Percentiles rank a stretch among this genome's conserved stretches.
Evolutionary conservation across 2,888 invertebrate genomes (phyloP).

Genomic region (Tuberolachnus salignus): DNA sequence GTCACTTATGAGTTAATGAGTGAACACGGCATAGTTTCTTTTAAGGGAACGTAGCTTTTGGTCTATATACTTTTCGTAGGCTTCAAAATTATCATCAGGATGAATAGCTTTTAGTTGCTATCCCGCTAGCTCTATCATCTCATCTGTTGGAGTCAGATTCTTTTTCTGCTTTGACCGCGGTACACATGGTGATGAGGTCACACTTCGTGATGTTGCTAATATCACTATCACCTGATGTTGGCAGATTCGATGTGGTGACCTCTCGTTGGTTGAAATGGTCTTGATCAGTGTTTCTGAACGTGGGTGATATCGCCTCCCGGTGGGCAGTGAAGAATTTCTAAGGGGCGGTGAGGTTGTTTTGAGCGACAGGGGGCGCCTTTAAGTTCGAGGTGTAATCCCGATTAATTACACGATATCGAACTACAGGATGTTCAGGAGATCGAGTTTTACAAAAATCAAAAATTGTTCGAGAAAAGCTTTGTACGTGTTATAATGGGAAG

Average conservation of each 20-base stretch:
- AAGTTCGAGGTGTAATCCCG: constrained; percentile 21
- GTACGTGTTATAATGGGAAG: constrained; percentile 23
- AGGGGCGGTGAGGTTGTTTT: too few relatives aligned
- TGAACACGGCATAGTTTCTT: neutral
- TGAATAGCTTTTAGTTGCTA: too few relatives aligned
- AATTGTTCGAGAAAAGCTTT: constrained; percentile 36
- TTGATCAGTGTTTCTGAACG: constrained; percentile 21
- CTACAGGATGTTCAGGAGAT: constrained; percentile 20
- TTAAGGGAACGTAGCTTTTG: constrained; percentile 28
- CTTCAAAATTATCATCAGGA: constrained; percentile 19
- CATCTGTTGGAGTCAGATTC: constrained; percentile 28
- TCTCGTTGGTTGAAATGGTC: constrained; percentile 10
- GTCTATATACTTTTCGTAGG: constrained; percentile 27
- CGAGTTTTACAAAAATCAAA: constrained; percentile 33
- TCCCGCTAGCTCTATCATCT: constrained; percentile 19
- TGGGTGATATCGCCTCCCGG: too few relatives aligned
- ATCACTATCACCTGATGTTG: constrained; percentile 24
- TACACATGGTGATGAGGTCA: constrained; percentile 4
- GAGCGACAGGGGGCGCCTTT: too few relatives aligned
- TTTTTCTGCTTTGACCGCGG: constrained; percentile 24
- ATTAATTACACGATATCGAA: constrained; percentile 19
- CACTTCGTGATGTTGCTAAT: constrained; percentile 24
- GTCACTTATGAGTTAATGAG: constrained; percentile 18
- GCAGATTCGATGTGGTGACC: constrained; percentile 7
- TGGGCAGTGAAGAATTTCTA: too few relatives aligned